Evolutionary conservation across 2,888 invertebrate genomes (phyloP), one percentile per base, ranked within the genome.

Genomic region (Neria commutata): DNA sequence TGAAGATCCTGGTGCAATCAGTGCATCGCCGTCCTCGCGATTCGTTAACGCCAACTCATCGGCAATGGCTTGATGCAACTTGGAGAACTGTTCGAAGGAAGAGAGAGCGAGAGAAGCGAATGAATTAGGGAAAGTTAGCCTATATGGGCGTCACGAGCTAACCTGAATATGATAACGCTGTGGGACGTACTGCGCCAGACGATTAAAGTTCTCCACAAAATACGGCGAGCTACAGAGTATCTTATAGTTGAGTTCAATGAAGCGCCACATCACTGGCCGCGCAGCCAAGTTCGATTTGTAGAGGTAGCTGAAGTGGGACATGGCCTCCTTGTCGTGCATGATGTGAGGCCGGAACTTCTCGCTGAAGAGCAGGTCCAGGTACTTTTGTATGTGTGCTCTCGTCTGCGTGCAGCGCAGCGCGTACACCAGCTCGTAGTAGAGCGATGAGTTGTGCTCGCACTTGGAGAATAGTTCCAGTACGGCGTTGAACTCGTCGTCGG

Each of bases 391-490:
- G 14, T 76, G 77, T 1, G 60, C 60, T 2, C 63, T 63, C n/a
- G 69, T 71, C 55, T 74, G 68, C 0, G 72, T 74, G 55, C 79
- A 79, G 10, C 76, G 75, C 29, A 79, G 54, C 6, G 76, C 63
- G 48, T 75, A 77, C 5, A 77, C 69, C n/a, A 79, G 60, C 56
- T 79, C 80, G 24, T 78, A 74, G 19, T 69, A 73, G 17, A 56
- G 66, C 1, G 56, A 42, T 0, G 72, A 58, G 10, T 65, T 64
- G 0, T 62, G 64, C 25, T 72, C 71, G 1, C 66, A 56, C 0
- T 54, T 53, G 3, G 64, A 23, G 2, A 79, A 48, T 25, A 69
- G 46, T 0, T 62, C 63, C 23, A 79, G 56, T 1, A 79, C 56
- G 2, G 61, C 62, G 4, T 63, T 57, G 25, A 79, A 80, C 29